Evolutionary conservation across 2,797 vertebrate species (phyloP).

Genomic region (Valencia hispanica): DNA sequence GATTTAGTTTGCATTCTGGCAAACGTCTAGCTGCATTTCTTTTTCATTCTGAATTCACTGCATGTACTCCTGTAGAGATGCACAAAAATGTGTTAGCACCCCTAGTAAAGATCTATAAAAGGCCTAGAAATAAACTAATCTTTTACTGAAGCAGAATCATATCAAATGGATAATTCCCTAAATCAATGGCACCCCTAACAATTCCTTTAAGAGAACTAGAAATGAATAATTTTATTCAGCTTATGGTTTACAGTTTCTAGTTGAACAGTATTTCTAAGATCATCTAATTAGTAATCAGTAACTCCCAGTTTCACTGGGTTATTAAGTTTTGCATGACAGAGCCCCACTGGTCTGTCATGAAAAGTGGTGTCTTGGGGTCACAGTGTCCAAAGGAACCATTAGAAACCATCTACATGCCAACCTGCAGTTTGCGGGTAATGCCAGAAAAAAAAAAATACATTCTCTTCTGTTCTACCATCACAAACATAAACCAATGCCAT

Average conservation of each 20-base stretch:
- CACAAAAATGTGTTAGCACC: not conserved
- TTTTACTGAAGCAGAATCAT: not conserved
- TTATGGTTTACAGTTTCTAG: not conserved
- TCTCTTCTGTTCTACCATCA: not conserved
- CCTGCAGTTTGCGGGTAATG: not conserved
- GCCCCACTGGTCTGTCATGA: not conserved
- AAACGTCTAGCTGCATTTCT: not conserved
- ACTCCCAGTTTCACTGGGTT: not conserved
- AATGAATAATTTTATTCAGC: not conserved
- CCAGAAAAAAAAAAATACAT: not conserved
- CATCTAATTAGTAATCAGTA: not conserved
- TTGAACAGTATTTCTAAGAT: not conserved
- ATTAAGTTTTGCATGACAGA: conserved; percentile 3
- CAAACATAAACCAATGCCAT: not conserved
- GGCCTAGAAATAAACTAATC: not conserved
- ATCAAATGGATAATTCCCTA: not conserved
- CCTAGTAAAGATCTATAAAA: not conserved
- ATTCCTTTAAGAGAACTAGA: not conserved
- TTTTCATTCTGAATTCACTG: conserved; percentile 6
- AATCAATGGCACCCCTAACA: not conserved
- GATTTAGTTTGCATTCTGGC: conserved; percentile 27
- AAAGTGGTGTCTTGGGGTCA: not conserved
- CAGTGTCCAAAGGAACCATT: not conserved
- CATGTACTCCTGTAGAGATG: not conserved
- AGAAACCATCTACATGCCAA: not conserved